Base-by-base conservation (phyloP, 2,797 vertebrate genomes). In the Muscicapa striata region DNA sequence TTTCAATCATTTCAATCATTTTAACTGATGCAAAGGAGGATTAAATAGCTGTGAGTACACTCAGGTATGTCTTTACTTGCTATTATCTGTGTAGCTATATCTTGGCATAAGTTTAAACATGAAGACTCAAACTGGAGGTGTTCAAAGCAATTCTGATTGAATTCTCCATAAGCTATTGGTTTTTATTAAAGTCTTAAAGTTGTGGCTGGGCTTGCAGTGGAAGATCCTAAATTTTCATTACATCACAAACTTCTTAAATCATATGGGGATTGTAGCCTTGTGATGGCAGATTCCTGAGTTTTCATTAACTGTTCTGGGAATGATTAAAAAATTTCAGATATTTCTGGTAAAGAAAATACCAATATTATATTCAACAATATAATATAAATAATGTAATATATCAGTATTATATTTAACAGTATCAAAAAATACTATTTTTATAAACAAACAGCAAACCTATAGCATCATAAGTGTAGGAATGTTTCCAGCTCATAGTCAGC, bases 101-200 rank as follows among this genome's bases (percentile, higher is more conserved):
- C 27, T 38, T 36, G 46, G 38, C 22, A 0, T 20, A 61, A 46
- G 20, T 51, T 84, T 73, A 69, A 82, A 51, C 21, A 3, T 6
- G n/a, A 78, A 57, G 32, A 10, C 15, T 68, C 46, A n/a, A 26
- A 5, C 0, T 18, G 10, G 15, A 62, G 10, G 8, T 20, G 3
- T 73, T 85, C 30, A 67, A 45, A 67, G 54, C 22, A 46, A 69
- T 46, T 77, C 34, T 48, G 40, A 38, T 43, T 30, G 43, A 64
- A 75, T 57, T 45, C 23, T 16, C 27, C 6, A 19, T 12, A 49
- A 84, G 7, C 5, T 75, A 30, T 38, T 61, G 27, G 34, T 46
- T 26, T 7, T 19, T 49, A 30, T 23, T 59, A 66, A 91, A 34
- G 16, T 38, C 34, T 34, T 34, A 43, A 86, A 49, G 9, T 11